Evolutionary conservation across 2,888 invertebrate genomes (phyloP).

Genomic region (Diploptera punctata): DNA sequence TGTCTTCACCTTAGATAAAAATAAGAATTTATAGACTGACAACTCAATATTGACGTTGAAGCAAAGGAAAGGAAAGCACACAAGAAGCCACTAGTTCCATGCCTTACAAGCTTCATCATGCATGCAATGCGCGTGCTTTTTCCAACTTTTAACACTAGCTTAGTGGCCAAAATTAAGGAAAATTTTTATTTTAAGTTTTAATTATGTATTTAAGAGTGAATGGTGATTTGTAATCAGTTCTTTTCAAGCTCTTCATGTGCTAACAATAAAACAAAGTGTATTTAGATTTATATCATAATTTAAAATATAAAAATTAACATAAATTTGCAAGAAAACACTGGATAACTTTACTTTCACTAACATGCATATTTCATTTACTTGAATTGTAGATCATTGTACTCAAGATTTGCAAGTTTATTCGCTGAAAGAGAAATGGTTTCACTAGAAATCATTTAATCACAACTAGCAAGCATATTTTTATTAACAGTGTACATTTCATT

Average conservation of each 20-base stretch:
- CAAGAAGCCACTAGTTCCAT: neutral
- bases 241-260: neutral
- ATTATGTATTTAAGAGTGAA: no score
- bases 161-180: constrained; percentile 5
- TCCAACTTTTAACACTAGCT: neutral
- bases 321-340: neutral
- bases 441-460: constrained; percentile 1
- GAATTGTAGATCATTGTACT: no score
- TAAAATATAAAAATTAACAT: neutral
- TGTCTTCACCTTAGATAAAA: no score
- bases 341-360: neutral
- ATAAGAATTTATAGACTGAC: no score
- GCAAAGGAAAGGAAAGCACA: neutral
- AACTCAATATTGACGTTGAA: no score
- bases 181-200: neutral
- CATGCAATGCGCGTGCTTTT: constrained; percentile 1
- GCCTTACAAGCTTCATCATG: neutral
- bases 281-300: no score
- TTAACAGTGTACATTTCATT: neutral
- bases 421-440: constrained; percentile 16
- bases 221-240: neutral
- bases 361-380: neutral
- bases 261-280: neutral
- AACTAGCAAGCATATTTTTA: neutral
- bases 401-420: no score